Percentiles rank a stretch among this genome's conserved stretches.
Conservation (phyloP, 2,888 invertebrate species). For the Spisula subtruncata region DNA sequence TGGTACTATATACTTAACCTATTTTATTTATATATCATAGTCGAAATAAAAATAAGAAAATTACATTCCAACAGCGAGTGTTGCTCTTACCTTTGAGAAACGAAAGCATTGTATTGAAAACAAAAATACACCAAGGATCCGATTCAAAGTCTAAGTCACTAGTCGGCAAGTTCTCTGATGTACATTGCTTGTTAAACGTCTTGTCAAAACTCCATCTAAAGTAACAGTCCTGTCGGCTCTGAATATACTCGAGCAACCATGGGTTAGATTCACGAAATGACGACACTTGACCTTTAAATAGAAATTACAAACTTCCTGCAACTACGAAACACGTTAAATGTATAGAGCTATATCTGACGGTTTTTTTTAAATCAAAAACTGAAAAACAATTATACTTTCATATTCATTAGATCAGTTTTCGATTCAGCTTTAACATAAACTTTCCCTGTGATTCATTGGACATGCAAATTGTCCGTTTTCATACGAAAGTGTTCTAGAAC, state of each 20-base stretch:
- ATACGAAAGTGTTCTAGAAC: too few species aligned
- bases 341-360: too few species aligned
- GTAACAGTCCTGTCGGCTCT: slow-evolving; percentile 50
- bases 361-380: too few species aligned
- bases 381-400: too few species aligned
- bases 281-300: slow-evolving; percentile 37
- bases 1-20: too few species aligned
- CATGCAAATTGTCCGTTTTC: too few species aligned
- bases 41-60: too few species aligned
- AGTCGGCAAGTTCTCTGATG: neutral
- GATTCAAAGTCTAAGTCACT: slow-evolving; percentile 25
- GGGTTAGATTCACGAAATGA: slow-evolving; percentile 8
- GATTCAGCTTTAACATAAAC: too few species aligned
- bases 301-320: neutral
- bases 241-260: slow-evolving; percentile 51
- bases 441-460: too few species aligned
- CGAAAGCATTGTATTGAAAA: slow-evolving; percentile 40
- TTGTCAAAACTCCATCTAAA: slow-evolving; percentile 57
- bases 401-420: too few species aligned
- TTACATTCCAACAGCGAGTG: neutral
- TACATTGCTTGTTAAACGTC: slow-evolving; percentile 27
- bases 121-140: slow-evolving; percentile 56
- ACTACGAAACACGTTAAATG: too few species aligned
- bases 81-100: slow-evolving; percentile 48
- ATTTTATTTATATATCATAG: too few species aligned